A percentile compares a stretch with the other conserved stretches of the same genome.
Conservation (phyloP, 2,113 vertebrate genomes). For the Callocephalon fimbriatum region DNA sequence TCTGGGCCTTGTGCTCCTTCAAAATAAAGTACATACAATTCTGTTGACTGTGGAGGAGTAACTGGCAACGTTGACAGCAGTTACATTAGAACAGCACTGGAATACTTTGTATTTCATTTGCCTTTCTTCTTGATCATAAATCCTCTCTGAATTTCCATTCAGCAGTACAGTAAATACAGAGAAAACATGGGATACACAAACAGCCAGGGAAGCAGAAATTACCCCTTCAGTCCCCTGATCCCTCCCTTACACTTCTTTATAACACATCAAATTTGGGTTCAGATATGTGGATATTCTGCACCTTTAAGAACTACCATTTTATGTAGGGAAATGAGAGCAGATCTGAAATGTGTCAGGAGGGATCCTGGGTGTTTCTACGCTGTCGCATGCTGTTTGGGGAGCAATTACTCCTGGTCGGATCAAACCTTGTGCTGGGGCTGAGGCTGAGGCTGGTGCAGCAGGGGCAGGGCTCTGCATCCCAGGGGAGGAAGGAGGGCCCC, state of each 20-base stretch:
- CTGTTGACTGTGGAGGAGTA: background rate
- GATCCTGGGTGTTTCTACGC: slow-evolving; percentile 48
- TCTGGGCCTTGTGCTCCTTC: background rate
- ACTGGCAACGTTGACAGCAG: background rate
- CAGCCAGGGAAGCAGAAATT: background rate
- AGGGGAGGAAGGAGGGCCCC: background rate
- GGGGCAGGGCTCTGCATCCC: background rate
- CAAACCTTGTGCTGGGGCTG: slow-evolving; percentile 38
- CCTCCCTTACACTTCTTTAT: background rate
- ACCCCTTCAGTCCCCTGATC: background rate
- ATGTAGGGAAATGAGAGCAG: background rate
- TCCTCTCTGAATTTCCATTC: background rate
- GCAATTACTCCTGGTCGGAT: slow-evolving; percentile 65
- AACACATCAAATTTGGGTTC: background rate
- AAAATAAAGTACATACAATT: background rate
- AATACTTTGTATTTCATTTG: background rate
- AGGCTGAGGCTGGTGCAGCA: slow-evolving; percentile 36
- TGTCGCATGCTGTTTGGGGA: slow-evolving; percentile 72
- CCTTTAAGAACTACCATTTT: background rate
- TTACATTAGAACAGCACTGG: background rate
- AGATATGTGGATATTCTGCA: background rate
- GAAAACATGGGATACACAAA: background rate
- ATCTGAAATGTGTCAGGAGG: background rate
- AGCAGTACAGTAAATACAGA: background rate
- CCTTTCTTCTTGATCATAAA: background rate